Percentiles rank a stretch among this genome's conserved stretches.
These are phyloP conservation scores for Epinephelus fuscoguttatus DNA, from an alignment of 2,113 vertebrate genomes.

Conservation along the genomic window DNA sequence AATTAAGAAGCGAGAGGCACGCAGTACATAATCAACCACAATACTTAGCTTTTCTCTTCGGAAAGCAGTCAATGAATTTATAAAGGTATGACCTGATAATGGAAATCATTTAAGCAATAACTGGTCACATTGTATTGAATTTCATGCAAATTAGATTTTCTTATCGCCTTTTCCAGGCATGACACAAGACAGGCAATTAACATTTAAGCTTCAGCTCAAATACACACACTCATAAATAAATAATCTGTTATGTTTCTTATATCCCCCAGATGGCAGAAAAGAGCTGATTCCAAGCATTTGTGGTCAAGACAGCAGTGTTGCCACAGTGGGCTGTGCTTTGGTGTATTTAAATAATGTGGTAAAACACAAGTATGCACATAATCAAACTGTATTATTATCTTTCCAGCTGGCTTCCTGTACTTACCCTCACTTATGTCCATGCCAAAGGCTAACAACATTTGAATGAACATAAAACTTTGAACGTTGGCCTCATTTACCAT, in stretches of 20 bases:
- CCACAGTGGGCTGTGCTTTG: neutral
- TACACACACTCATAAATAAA: neutral
- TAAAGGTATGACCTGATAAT: neutral
- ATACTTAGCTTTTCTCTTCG: neutral
- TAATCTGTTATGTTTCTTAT: neutral
- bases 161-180: conserved; percentile 35
- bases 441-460: neutral
- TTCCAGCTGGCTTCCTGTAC: neutral
- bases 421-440: neutral
- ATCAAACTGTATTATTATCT: neutral
- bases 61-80: neutral
- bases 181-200: neutral
- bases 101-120: conserved; percentile 5
- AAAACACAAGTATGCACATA: neutral
- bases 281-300: neutral
- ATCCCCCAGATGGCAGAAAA: conserved; percentile 68
- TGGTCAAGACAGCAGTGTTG: no score
- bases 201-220: conserved; percentile 15
- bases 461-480: neutral
- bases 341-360: neutral
- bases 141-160: conserved; percentile 24
- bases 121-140: conserved; percentile 11
- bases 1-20: neutral
- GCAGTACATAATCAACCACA: neutral
- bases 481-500: neutral